These are phyloP conservation scores for Thymallus thymallus DNA, from an alignment of 2,113 vertebrate species.

Conservation along the genomic window DNA sequence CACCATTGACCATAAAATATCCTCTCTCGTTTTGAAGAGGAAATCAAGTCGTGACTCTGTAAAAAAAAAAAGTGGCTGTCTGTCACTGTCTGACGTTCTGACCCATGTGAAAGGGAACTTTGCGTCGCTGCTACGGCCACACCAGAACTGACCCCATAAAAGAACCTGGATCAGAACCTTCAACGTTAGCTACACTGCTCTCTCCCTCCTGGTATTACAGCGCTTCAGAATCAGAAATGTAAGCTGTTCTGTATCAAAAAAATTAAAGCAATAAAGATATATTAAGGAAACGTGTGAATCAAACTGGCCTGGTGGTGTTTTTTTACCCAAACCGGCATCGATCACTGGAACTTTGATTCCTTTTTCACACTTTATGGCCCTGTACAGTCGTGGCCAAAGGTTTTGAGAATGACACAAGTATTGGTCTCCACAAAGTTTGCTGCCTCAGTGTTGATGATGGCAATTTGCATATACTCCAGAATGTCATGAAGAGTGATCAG, in stretches of 20 bases:
- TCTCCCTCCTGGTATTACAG: conserved; percentile 76
- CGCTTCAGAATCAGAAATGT: conserved; percentile 85
- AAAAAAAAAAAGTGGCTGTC: conserved; percentile 8
- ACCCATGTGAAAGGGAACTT: conserved; percentile 86
- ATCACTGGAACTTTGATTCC: too few relatives aligned
- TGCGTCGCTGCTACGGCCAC: conserved; percentile 82
- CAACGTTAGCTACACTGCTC: conserved; percentile 8
- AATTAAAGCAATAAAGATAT: conserved; percentile 96
- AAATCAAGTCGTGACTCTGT: conserved; percentile 52
- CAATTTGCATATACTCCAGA: too few relatives aligned
- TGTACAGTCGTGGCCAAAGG: too few relatives aligned
- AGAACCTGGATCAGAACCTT: conserved; percentile 84
- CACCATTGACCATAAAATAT: background rate
- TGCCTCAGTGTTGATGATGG: too few relatives aligned
- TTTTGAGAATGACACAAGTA: too few relatives aligned
- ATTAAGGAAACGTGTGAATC: conserved; percentile 72
- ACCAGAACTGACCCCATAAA: conserved; percentile 76
- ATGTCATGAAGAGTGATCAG: too few relatives aligned
- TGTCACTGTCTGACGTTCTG: conserved; percentile 53
- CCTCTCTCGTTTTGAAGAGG: conserved; percentile 56
- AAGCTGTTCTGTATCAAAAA: conserved; percentile 93
- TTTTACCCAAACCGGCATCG: background rate
- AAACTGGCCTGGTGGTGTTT: conserved; percentile 20
- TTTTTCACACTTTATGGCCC: too few relatives aligned
- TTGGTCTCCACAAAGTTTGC: too few relatives aligned